Evolutionary conservation across 2,113 vertebrate genomes (phyloP), one percentile per base, ranked within the genome.

Genomic region (Mastomys coucha): DNA sequence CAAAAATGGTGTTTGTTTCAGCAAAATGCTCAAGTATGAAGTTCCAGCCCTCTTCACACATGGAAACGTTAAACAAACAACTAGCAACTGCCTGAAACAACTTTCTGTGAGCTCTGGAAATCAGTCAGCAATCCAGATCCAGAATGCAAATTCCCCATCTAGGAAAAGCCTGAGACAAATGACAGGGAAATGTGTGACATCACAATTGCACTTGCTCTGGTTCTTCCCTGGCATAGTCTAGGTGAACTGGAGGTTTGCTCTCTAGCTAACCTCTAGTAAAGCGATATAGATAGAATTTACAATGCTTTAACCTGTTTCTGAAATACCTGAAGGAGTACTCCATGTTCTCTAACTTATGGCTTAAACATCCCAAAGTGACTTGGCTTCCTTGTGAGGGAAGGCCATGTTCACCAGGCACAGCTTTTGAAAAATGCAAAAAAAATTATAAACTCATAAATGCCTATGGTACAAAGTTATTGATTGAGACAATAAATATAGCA

Each of bases 61-160:
- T 45, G 63, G 31, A 81, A 95, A 89, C 14, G n/a, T 72, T 81
- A 72, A 92, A 72, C 42, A 89, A 95, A 80, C 13, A 58, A 31
- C 45, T 45, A 80, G 9, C 94, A 77, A 51, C 7, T 77, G n/a
- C 36, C 20, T 70, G 76, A 94, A 93, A 53, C 91, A 80, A 60
- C 42, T 88, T 53, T 60, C 60, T 20, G 88, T 77, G 39, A 20
- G 24, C 45, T 91, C 56, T 91, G 63, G 4, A 91, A 93, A 92
- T 84, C 9, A 91, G 49, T 80, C 53, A 76, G 93, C 65, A 39
- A 85, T 17, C 22, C 36, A 85, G 9, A 69, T 63, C 1, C 49
- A 28, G 14, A 45, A 91, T 90, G 24, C 42, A 76, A 95, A 75
- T 65, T 73, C 2, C 31, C 49, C 80, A 33, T 58, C 33, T 94